phyloP scores from a whole-genome alignment of 2,113 vertebrate genomes.

The Sciurus niger region DNA sequence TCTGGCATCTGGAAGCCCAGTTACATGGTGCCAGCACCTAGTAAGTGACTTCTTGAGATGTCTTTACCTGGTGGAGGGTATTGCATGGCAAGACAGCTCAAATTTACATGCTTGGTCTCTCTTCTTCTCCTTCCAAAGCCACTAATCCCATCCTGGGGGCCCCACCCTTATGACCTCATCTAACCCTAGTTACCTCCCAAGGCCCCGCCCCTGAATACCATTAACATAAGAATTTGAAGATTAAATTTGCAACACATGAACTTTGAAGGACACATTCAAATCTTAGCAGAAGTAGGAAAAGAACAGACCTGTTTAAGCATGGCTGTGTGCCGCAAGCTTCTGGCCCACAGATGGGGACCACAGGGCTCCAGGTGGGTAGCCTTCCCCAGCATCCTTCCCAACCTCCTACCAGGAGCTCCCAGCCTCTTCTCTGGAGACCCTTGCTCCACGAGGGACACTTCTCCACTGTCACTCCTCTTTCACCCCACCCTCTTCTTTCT shows the following conservation, averaged over 20 bases:
- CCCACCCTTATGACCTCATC: neutral
- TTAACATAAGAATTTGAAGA: neutral
- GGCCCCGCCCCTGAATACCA: neutral
- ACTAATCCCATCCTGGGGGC: neutral
- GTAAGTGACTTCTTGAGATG: neutral
- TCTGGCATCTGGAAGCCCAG: neutral
- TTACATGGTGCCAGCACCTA: neutral
- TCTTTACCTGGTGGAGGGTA: neutral
- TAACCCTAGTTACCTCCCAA: neutral
- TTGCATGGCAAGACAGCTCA: neutral
- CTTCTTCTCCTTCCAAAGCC: neutral
- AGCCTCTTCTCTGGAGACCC: neutral
- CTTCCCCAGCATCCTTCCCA: neutral
- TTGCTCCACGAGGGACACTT: neutral
- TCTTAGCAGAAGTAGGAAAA: neutral
- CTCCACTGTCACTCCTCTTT: neutral
- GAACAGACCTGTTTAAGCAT: neutral
- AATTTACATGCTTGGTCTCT: neutral
- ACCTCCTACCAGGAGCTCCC: neutral
- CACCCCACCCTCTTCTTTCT: neutral
- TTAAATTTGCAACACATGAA: neutral
- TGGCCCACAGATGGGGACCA: too few relatives aligned
- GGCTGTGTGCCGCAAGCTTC: rapidly evolving
- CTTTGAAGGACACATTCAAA: neutral
- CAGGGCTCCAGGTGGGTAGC: neutral